Base-by-base conservation (phyloP, 2,113 vertebrate species). In the Emydura subglobosa region DNA sequence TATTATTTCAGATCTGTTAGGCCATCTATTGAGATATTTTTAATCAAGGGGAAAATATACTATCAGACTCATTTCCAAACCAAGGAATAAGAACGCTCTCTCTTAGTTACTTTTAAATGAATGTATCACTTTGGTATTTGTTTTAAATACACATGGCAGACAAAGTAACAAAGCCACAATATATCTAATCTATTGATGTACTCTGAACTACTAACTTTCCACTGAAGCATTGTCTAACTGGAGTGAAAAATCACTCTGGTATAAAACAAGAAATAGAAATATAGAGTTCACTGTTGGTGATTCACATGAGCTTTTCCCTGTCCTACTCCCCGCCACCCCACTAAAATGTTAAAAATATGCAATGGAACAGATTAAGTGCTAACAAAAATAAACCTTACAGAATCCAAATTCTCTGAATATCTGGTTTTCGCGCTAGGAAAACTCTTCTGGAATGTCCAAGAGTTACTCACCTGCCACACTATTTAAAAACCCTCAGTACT, bases 31-130 rank as follows among this genome's bases (percentile, higher is more conserved):
- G 81, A n/a, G 3, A 0, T 0, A 93, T n/a, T 27, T 89, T 27
- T 42, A 91, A 80, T 39, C 95, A 96, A 83, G 44, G 25, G 78
- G 1, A 2, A 68, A 91, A 53, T 68, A 95, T 78, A 94, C 88
- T 90, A 47, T 82, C 44, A 94, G 54, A 57, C 19, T 92, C 51
- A 29, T 91, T 93, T 88, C 74, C 42, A 93, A 90, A 57, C 53
- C 42, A 55, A 90, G n/a, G 27, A 92, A 97, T 54, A 74, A 95
- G 74, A 31, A 82, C 90, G 5, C 2, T 1, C 8, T 61, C 39
- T 92, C 54, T 65, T 49, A 90, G 39, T 68, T 83, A 80, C 79
- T 79, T 91, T 65, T 94, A 87, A 85, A 68, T 53, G 29, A 25
- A 54, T 29, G 34, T 31, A 79, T 93, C 44, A 51, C 54, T 83